Percentiles rank a stretch among this genome's conserved stretches.
These are phyloP conservation scores for Euphonia xanthogaster DNA, from an alignment of 2,797 vertebrate species.

Conservation along the genomic window DNA sequence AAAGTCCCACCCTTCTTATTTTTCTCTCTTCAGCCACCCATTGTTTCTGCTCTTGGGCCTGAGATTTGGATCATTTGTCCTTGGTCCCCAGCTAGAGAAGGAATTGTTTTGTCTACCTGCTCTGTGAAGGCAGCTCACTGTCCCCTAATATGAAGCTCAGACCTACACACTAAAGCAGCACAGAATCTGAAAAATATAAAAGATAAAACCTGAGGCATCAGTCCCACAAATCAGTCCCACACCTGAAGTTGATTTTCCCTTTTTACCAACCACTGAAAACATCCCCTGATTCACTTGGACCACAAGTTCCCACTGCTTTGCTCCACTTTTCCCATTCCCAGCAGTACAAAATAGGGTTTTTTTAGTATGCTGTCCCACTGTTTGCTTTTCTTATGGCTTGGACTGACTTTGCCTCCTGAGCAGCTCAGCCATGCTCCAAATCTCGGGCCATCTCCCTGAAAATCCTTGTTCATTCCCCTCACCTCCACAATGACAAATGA, in stretches of 20 bases:
- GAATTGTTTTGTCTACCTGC: not conserved
- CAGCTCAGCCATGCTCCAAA: not conserved
- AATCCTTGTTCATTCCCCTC: slow-evolving; percentile 19
- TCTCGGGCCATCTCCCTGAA: not conserved
- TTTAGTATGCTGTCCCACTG: not conserved
- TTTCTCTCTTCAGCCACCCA: not conserved
- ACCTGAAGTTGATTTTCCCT: rapidly evolving
- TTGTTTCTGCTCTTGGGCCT: not conserved
- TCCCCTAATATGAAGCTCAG: not conserved
- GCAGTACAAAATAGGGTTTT: not conserved
- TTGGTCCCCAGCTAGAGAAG: not conserved
- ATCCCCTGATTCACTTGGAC: not conserved
- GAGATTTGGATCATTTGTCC: not conserved
- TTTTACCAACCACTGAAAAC: not conserved
- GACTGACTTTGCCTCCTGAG: not conserved
- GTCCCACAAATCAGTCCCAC: not conserved
- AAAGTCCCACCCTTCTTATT: not conserved
- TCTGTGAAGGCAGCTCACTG: not conserved
- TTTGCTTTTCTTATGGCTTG: not conserved
- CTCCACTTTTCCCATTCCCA: not conserved
- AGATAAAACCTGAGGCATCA: not conserved
- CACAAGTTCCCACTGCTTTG: not conserved
- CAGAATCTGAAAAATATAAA: not conserved
- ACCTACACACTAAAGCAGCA: not conserved
- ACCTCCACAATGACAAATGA: slow-evolving; percentile 1